Evolutionary conservation across 2,797 vertebrate species (phyloP).

Genomic region (Nyctalus aviator): DNA sequence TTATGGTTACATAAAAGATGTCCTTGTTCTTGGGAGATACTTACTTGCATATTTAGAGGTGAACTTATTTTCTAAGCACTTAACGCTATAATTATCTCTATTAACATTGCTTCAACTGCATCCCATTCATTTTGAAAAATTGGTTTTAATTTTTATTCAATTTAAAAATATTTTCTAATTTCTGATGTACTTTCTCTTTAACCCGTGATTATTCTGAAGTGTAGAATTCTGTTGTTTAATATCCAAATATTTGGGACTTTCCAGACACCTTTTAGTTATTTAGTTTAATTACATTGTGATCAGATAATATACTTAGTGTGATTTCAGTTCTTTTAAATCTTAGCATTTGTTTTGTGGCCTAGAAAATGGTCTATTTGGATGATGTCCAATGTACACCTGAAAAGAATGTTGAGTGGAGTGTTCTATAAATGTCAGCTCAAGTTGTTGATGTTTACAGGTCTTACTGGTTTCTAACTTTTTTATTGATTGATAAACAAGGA

Average conservation of each 20-base stretch:
- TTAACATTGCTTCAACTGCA: background rate
- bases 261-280: background rate
- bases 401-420: background rate
- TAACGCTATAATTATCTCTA: background rate
- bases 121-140: conserved; percentile 18
- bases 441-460: background rate
- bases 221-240: background rate
- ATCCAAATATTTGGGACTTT: conserved; percentile 12
- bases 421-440: background rate
- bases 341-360: conserved; percentile 21
- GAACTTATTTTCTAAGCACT: background rate
- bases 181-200: background rate
- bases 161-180: conserved; percentile 27
- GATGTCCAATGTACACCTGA: background rate
- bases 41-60: background rate
- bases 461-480: conserved; percentile 4
- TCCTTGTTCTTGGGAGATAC: background rate
- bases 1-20: background rate
- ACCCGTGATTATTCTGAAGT: background rate
- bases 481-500: background rate
- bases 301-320: conserved; percentile 33
- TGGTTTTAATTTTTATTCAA: conserved; percentile 7
- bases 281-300: conserved; percentile 8
- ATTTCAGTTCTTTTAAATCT: conserved; percentile 29
- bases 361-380: background rate